Conservation (phyloP, 2,888 invertebrate genomes). For the Salticus scenicus region DNA sequence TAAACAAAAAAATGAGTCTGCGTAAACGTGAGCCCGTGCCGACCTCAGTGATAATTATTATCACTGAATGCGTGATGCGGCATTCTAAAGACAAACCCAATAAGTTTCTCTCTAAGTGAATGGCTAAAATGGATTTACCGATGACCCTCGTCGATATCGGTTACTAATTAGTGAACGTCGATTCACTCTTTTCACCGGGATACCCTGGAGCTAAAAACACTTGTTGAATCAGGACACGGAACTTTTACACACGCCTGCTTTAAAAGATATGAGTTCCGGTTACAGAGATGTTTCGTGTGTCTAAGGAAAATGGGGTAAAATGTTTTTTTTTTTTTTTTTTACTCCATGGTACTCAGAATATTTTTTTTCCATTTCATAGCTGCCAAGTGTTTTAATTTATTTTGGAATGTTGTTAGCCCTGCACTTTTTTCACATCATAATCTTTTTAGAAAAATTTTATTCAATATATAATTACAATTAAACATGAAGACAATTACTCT, state of each 20-base stretch:
- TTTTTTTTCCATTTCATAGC: too few relatives aligned
- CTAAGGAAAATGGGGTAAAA: not conserved
- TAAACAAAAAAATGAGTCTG: too few relatives aligned
- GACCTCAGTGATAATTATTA: slow-evolving; percentile 46
- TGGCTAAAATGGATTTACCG: slow-evolving; percentile 39
- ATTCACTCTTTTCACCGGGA: slow-evolving; percentile 9
- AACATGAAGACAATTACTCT: too few relatives aligned
- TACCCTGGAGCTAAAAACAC: slow-evolving; percentile 4
- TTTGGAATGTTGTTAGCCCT: too few relatives aligned
- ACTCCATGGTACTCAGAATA: too few relatives aligned
- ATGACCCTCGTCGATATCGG: slow-evolving; percentile 56
- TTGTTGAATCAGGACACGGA: slow-evolving; percentile 7
- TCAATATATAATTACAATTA: too few relatives aligned
- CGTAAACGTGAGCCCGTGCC: slow-evolving; percentile 15
- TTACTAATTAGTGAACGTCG: slow-evolving; percentile 36
- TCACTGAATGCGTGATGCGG: slow-evolving; percentile 24
- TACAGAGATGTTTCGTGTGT: not conserved
- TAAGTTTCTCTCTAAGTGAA: slow-evolving; percentile 36
- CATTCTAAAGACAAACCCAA: not conserved
- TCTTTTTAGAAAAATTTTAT: too few relatives aligned
- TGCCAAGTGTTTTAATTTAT: too few relatives aligned
- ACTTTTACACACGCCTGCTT: slow-evolving; percentile 5
- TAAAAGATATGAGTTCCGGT: not conserved
- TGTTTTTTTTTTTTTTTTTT: too few relatives aligned
- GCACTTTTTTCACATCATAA: too few relatives aligned